Evolutionary conservation across 2,888 invertebrate species (phyloP), one percentile per base, ranked within the genome.

Genomic region (Aphidoletes aphidimyza): DNA sequence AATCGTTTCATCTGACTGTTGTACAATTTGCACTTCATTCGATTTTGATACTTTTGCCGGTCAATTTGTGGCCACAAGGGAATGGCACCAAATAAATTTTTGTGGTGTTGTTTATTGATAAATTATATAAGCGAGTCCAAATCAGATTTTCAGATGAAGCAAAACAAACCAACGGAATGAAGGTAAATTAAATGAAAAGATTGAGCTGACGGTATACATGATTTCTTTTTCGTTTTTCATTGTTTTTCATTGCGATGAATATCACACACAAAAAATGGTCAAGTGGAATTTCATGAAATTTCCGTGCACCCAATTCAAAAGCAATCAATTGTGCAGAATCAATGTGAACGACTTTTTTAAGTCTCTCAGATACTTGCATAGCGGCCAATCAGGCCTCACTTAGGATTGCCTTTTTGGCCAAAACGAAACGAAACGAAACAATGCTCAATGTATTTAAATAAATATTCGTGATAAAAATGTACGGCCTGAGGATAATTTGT

Each of bases 181-280:
- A 11, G 34, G 69, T 69, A 69, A 69, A 30, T 69, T 69, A 69
- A 69, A 69, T 30, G 69, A 14, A 30, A 34, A 69, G 69, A 69
- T 14, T n/a, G n/a, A 30, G 69, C 69, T 69, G 69, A 69, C 69
- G 69, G 34, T 69, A 11, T 69, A 30, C 34, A 19, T 2, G 30
- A n/a, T 69, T 30, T 69, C 30, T 69, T 30, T 69, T 30, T 30
- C 30, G 2, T 37, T 17, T 37, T 81, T 59, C 3, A 3, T 69
- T 5, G 30, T 69, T 30, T 69, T 14, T 5, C 34, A 30, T 34
- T 19, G 30, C 37, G 81, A 81, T 37, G 37, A n/a, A 37, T 81
- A 81, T 37, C 81, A 81, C n/a, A n/a, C n/a, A n/a, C n/a, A n/a
- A n/a, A n/a, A 81, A 37, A 81, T 81, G 81, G 81, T 81, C 81